Percentiles rank a stretch among this genome's conserved stretches.
Conservation (phyloP, 2,113 vertebrate genomes). For the Hyperopisus bebe region DNA sequence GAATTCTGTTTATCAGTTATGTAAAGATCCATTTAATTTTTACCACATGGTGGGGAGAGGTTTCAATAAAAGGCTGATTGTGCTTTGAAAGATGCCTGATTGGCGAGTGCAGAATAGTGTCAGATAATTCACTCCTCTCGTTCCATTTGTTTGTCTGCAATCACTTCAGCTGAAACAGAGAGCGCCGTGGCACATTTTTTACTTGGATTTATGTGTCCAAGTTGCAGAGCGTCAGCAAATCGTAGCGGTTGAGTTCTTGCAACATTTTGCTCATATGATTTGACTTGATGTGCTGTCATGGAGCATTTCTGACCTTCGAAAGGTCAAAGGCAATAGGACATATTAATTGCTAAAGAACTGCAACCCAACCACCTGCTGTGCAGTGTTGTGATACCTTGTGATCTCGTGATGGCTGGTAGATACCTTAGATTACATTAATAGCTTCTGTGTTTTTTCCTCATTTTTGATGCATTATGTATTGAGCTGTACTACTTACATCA, state of each 20-base stretch:
- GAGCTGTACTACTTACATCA: background rate
- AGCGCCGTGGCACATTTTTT: background rate
- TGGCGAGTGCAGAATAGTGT: conserved; percentile 15
- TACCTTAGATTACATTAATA: background rate
- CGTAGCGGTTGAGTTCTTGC: background rate
- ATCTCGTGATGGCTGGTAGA: background rate
- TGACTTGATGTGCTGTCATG: background rate
- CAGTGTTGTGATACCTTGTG: background rate
- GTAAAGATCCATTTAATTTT: background rate
- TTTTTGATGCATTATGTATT: background rate
- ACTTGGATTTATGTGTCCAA: background rate
- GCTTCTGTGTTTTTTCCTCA: background rate
- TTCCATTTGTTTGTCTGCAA: background rate
- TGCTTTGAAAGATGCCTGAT: conserved; percentile 33
- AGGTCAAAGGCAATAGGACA: background rate
- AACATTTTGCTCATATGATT: background rate
- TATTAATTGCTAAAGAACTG: background rate
- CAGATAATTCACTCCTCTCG: background rate
- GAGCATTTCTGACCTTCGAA: background rate
- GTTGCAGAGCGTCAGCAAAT: background rate
- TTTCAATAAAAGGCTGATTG: conserved; percentile 22
- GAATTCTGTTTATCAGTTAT: background rate
- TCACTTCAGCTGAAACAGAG: background rate
- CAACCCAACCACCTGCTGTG: background rate
- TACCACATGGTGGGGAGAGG: background rate